Base-by-base conservation (phyloP, 1,140 invertebrate species). In the Mya arenaria region DNA sequence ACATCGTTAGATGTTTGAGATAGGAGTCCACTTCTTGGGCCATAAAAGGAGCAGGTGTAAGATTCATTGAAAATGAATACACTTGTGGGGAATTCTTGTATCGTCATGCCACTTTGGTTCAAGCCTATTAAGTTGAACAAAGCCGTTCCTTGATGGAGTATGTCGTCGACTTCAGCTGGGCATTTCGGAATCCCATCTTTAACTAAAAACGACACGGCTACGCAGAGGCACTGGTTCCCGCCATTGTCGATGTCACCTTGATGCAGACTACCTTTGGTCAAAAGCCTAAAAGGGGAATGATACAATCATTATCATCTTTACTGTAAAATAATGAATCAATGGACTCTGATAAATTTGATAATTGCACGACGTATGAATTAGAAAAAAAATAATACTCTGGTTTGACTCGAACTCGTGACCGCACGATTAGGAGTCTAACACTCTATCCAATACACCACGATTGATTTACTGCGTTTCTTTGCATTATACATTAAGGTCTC, bases 161-260 rank as follows among this genome's bases (percentile, higher is more conserved):
- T 15, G 44, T 2, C 48, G 48, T 72, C 48, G 28, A 72, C 52
- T 15, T 56, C 52, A 56, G 69, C 4, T 8, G 44, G 25, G n/a
- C 69, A 8, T 23, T 56, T 56, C 3, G 44, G 44, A 72, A 72
- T 72, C 32, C n/a, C 52, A 34, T 72, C 44, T 36, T 72, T 56
- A 36, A 25, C 32, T 56, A 55, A 13, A 72, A 55, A 72, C n/a
- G 52, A 72, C 1, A 72, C 25, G 1, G 69, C 69, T 56, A 72
- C n/a, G 17, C 69, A 72, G 1, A 72, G 32, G 28, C 69, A 72
- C 69, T 72, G 69, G 37, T 52, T 72, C 1, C 69, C 69, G n/a
- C 69, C 69, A n/a, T 10, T 23, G 44, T 56, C 52, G 48, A 56
- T 72, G 48, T 58, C 69, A 23, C 52, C 69, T 56, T 72, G 69